phyloP scores from a whole-genome alignment of 2,113 vertebrate genomes.

The Ceratotherium simum region DNA sequence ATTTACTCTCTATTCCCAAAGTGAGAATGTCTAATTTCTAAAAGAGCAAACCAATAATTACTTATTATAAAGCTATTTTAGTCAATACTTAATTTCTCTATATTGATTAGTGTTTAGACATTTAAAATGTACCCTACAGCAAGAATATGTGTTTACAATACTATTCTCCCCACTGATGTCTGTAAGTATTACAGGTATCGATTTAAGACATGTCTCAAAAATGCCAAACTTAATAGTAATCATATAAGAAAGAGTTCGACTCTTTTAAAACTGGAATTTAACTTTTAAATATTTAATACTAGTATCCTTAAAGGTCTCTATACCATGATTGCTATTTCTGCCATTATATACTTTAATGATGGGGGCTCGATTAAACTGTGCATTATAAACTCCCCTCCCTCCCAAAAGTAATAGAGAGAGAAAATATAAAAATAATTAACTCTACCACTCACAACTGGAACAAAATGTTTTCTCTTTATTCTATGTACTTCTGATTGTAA shows the following conservation, averaged over 20 bases:
- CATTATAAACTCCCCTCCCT: conserved; percentile 27
- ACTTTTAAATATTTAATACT: conserved; percentile 78
- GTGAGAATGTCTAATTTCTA: conserved; percentile 94
- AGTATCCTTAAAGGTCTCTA: conserved; percentile 20
- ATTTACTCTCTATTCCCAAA: conserved; percentile 91
- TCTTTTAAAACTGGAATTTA: conserved; percentile 74
- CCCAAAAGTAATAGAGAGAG: not conserved
- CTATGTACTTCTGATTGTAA: conserved; percentile 61
- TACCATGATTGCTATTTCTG: not conserved
- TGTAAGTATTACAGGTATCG: conserved; percentile 94
- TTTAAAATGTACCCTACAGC: conserved; percentile 94
- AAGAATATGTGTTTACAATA: conserved; percentile 90
- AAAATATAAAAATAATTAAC: conserved; percentile 33
- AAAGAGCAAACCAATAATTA: conserved; percentile 99
- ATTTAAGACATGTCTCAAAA: conserved; percentile 91
- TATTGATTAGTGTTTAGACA: conserved; percentile 97
- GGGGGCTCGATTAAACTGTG: not conserved
- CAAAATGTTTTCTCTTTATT: conserved; percentile 68
- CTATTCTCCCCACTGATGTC: conserved; percentile 88
- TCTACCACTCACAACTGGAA: conserved; percentile 34
- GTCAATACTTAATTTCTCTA: conserved; percentile 98
- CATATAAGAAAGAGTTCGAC: conserved; percentile 84
- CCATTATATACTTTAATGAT: conserved; percentile 8
- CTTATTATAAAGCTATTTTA: conserved; percentile 96
- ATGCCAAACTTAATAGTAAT: conserved; percentile 94